Percentiles rank a stretch among this genome's conserved stretches.
phyloP scores from a whole-genome alignment of 2,888 invertebrate genomes.

The Phaonia tiefii region DNA sequence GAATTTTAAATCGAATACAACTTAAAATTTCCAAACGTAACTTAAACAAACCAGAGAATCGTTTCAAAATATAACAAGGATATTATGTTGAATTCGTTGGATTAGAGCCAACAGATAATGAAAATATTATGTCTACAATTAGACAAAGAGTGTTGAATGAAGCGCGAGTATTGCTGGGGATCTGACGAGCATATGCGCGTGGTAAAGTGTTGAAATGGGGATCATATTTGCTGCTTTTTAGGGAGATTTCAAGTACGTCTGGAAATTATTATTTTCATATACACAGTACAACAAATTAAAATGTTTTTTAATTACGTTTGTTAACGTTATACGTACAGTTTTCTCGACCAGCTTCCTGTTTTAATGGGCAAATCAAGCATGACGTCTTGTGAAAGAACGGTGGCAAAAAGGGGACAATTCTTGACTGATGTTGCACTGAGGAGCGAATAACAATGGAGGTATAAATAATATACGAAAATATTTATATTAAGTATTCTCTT shows the following conservation, averaged over 20 bases:
- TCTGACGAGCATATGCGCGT: too few relatives aligned
- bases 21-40: not conserved
- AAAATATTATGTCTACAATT: slow-evolving; percentile 7
- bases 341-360: slow-evolving; percentile 18
- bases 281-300: slow-evolving; percentile 39
- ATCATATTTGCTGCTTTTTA: slow-evolving; percentile 24
- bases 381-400: slow-evolving; percentile 44
- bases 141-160: slow-evolving; percentile 4
- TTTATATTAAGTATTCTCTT: too few relatives aligned
- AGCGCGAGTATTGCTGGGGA: not conserved
- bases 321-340: slow-evolving; percentile 37
- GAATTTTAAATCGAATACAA: not conserved
- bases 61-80: not conserved
- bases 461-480: too few relatives aligned
- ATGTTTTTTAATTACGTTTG: slow-evolving; percentile 57
- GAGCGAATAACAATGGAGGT: too few relatives aligned
- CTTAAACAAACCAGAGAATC: not conserved
- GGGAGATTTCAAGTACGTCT: slow-evolving; percentile 54
- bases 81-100: not conserved
- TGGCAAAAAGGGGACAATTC: slow-evolving; percentile 21
- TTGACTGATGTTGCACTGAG: too few relatives aligned
- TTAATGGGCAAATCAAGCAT: slow-evolving; percentile 56
- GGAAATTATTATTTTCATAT: slow-evolving; percentile 48
- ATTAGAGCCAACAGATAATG: slow-evolving; percentile 37
- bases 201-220: too few relatives aligned